A percentile compares a stretch with the other conserved stretches of the same genome.
phyloP scores from a whole-genome alignment of 2,797 vertebrate genomes.

The Propithecus perrieri region DNA sequence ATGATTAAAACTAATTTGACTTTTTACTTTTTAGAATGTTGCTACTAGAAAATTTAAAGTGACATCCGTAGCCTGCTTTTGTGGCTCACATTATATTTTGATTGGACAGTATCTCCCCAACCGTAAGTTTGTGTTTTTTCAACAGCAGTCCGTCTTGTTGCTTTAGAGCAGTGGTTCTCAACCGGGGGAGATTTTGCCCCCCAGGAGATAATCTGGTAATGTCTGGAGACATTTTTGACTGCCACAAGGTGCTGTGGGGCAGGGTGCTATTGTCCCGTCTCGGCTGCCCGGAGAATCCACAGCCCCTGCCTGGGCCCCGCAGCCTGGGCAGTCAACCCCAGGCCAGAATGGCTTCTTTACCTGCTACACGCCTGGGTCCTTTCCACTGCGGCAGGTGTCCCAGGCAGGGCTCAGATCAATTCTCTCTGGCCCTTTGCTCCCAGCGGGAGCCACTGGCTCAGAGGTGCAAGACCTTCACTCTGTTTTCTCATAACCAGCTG shows the following conservation, averaged over 20 bases:
- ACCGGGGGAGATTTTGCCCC: rapidly evolving
- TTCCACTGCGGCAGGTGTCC: not conserved
- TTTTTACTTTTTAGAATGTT: not conserved
- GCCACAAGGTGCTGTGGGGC: rapidly evolving
- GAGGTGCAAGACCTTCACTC: not conserved
- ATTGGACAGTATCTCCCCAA: rapidly evolving
- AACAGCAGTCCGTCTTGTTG: not conserved
- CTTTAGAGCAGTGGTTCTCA: not conserved
- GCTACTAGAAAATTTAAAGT: not conserved
- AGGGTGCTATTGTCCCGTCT: rapidly evolving
- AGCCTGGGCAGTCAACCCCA: not conserved
- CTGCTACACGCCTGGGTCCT: not conserved
- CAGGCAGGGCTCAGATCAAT: not conserved
- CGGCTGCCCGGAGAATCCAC: no score
- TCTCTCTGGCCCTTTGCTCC: not conserved
- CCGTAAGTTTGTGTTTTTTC: not conserved
- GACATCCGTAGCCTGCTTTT: not conserved
- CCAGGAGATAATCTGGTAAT: not conserved
- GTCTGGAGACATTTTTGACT: not conserved
- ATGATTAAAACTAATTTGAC: not conserved
- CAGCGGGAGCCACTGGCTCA: not conserved
- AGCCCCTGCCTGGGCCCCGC: not conserved
- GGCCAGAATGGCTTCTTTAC: not conserved
- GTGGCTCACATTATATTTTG: not conserved
- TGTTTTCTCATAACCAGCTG: not conserved